Evolutionary conservation across 2,113 vertebrate genomes (phyloP).

Genomic region (Toxotes chatareus): DNA sequence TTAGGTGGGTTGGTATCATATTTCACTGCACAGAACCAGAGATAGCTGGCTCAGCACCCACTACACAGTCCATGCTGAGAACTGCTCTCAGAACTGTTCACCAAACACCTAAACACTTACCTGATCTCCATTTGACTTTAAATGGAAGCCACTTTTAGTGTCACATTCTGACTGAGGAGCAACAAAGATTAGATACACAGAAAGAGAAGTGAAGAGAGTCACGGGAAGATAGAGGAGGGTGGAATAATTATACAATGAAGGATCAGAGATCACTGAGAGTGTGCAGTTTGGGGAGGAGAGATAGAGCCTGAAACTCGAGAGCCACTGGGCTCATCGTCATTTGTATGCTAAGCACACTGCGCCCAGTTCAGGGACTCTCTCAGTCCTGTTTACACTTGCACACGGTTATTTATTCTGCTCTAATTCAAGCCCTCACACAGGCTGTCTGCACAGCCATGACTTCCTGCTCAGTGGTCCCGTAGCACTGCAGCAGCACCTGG

Average conservation of each 20-base stretch:
- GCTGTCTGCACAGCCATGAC: slow-evolving; percentile 36
- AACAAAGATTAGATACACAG: neutral
- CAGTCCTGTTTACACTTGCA: slow-evolving; percentile 62
- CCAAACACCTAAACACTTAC: slow-evolving; percentile 14
- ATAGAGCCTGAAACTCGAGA: slow-evolving; percentile 62
- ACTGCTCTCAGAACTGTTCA: slow-evolving; percentile 28
- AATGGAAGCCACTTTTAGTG: slow-evolving; percentile 2
- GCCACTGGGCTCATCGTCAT: slow-evolving; percentile 63
- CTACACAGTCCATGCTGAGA: neutral
- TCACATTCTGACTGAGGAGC: neutral
- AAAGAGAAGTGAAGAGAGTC: slow-evolving; percentile 19
- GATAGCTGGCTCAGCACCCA: slow-evolving; percentile 24
- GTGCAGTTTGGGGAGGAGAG: slow-evolving; percentile 42
- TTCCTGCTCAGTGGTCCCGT: slow-evolving; percentile 44
- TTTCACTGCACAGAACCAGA: slow-evolving; percentile 37
- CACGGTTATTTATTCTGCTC: slow-evolving; percentile 67
- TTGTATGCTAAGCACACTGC: slow-evolving; percentile 75
- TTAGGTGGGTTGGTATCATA: slow-evolving; percentile 45
- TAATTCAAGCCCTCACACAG: slow-evolving; percentile 52
- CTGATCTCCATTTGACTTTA: neutral
- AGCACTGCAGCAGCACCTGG: slow-evolving; percentile 71
- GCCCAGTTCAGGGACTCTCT: slow-evolving; percentile 58
- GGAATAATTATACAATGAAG: slow-evolving; percentile 30
- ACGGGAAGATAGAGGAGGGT: slow-evolving; percentile 17
- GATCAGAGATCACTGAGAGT: slow-evolving; percentile 47